Evolutionary conservation across 2,113 vertebrate genomes (phyloP), one percentile per base, ranked within the genome.

Genomic region (Isichthys henryi): DNA sequence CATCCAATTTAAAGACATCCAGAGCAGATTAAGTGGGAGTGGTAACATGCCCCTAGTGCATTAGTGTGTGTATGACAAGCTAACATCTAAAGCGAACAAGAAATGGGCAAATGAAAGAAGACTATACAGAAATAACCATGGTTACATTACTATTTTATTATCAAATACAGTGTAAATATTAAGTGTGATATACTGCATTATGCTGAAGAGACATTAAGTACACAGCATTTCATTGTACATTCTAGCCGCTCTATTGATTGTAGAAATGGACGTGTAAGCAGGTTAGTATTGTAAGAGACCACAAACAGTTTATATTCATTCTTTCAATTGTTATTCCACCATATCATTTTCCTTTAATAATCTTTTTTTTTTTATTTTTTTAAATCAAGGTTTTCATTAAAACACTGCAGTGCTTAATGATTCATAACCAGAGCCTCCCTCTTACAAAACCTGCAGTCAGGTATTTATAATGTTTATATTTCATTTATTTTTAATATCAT

Each of bases 141-240:
- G 90, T 90, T 92, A 89, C 89, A 91, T 90, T 91, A 90, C 90
- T 92, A 90, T 90, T 93, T 93, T 93, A 93, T 93, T 93, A 93
- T 92, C 92, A 92, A 93, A 93, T 92, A 93, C 92, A 92, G 92
- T 93, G 92, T 92, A 93, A 93, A 92, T 91, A 92, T 91, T 90
- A 86, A 90, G 91, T 90, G 89, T 92, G 91, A 92, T 88, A 91
- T 89, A 91, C 90, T 88, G 90, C 89, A 90, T 89, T 74, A 89
- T 77, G 89, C 86, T 85, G 88, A 92, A 88, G 89, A 90, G 90
- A 92, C 92, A 91, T 89, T 92, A 86, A 93, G 85, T 92, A 93
- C 89, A 93, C 90, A 91, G 91, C 90, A 91, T 90, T 88, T 91
- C 74, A 88, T 89, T 89, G 50, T 89, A 90, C 89, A 90, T 90